phyloP scores from a whole-genome alignment of 2,113 vertebrate genomes.

The Lota lota region DNA sequence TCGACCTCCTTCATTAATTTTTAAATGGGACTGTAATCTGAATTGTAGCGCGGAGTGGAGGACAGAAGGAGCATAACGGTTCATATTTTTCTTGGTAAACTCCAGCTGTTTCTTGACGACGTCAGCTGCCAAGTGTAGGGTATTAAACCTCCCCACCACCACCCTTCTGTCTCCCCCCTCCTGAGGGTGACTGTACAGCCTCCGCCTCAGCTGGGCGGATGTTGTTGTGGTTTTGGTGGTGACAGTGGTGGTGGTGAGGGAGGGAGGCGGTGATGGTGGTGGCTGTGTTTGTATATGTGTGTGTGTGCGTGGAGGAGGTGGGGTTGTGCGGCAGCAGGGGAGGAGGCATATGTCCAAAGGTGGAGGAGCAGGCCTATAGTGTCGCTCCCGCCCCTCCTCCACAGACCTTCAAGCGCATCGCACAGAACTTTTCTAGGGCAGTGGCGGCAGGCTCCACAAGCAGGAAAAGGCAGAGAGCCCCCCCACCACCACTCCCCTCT shows the following conservation, averaged over 20 bases:
- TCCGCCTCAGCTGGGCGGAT: conserved; percentile 44
- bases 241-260: conserved; percentile 60
- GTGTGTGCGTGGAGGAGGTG: too few species aligned
- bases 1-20: too few species aligned
- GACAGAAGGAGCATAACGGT: too few species aligned
- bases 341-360: not conserved
- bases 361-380: conserved; percentile 32
- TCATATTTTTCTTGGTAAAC: conserved; percentile 10
- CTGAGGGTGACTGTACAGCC: conserved; percentile 35
- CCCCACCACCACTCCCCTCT: too few species aligned
- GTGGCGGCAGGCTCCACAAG: conserved; percentile 31
- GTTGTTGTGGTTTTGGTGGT: conserved; percentile 23
- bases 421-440: conserved; percentile 57
- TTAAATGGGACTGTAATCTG: too few species aligned
- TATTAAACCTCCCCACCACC: not conserved
- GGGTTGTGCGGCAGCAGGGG: too few species aligned
- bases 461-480: conserved; percentile 4
- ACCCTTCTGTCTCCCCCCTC: not conserved
- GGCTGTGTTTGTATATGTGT: too few species aligned
- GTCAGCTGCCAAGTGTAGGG: too few species aligned
- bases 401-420: conserved; percentile 52
- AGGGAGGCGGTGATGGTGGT: conserved; percentile 17
- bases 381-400: conserved; percentile 64
- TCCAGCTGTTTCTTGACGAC: conserved; percentile 3
- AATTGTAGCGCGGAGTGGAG: too few species aligned